Conservation (phyloP, 64 coral and sea anemone species). For the Stichodactyla mertensii region DNA sequence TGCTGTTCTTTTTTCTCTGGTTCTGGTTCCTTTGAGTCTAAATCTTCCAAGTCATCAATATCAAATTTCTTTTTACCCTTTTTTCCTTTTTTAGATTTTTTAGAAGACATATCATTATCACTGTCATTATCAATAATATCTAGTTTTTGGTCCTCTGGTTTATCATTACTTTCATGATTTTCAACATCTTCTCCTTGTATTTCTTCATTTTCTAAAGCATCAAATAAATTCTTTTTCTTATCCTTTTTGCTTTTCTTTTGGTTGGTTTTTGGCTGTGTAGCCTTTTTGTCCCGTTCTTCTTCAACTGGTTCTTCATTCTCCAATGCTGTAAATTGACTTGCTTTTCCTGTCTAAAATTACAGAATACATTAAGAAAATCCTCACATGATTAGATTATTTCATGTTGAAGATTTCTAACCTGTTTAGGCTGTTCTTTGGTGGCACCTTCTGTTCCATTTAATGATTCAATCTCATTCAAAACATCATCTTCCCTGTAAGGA, state of each 20-base stretch:
- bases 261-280: background rate
- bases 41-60: constrained; percentile 67
- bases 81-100: constrained; percentile 87
- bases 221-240: constrained; percentile 24
- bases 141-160: constrained; percentile 19
- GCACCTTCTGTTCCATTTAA: constrained; percentile 45
- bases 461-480: constrained; percentile 79
- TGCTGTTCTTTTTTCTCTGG: constrained; percentile 36
- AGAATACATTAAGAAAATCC: background rate
- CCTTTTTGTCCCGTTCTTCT: constrained; percentile 20
- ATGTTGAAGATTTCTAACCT: background rate
- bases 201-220: constrained; percentile 41
- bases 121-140: constrained; percentile 19
- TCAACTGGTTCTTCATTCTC: constrained; percentile 40
- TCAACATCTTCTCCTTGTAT: constrained; percentile 8
- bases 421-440: constrained; percentile 3
- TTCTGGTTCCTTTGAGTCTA: constrained; percentile 1
- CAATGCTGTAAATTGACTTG: constrained; percentile 10
- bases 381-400: too few relatives aligned
- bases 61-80: constrained; percentile 81
- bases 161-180: constrained; percentile 33
- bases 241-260: constrained; percentile 13
- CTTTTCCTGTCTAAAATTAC: background rate
- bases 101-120: constrained; percentile 30
- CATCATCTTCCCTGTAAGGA: constrained; percentile 89